Base-by-base conservation (phyloP, 2,113 vertebrate genomes). In the Malurus elegans region DNA sequence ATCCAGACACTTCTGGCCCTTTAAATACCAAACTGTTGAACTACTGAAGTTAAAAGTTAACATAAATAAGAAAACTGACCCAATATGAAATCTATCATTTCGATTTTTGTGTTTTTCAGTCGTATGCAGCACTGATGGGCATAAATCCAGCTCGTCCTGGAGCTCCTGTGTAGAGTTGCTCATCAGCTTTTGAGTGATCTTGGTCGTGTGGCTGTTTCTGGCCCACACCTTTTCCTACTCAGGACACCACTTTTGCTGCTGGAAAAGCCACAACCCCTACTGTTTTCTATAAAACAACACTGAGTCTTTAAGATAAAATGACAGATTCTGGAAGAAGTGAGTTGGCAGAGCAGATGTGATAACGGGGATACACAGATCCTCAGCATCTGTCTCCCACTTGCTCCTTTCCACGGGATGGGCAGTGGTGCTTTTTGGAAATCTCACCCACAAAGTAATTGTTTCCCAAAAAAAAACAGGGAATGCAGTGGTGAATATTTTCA, bases 291-390 rank as follows among this genome's bases (percentile, higher is more conserved):
- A 56, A 65, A 88, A 60, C 12, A 42, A 7, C 53, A 65, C 16
- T 0, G 15, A 67, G 65, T 50, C 16, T 66, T 58, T 36, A 86
- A 81, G 74, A 65, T 40, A 51, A 81, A 80, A 89, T 80, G 53
- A 72, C 26, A 54, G 48, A 15, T 90, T 51, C 65, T 75, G 69
- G 36, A 60, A 74, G 57, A 81, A 65, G 10, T 81, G 38, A 53
- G 20, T 18, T 81, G 84, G 78, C 36, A 15, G 53, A 81, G 70
- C 40, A 92, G 73, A 91, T 57, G 70, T 82, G 86, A 92, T 94
- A 91, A 94, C 42, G 94, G 70, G 73, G 50, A 44, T 57, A 71
- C 1, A 0, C 85, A 85, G 74, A 15, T 70, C 90, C 66, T 75
- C 78, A 91, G 70, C 84, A 53, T 61, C 67, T 92, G 62, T 64